Conservation (phyloP, 2,888 invertebrate species). For the Athetis lepigone region DNA sequence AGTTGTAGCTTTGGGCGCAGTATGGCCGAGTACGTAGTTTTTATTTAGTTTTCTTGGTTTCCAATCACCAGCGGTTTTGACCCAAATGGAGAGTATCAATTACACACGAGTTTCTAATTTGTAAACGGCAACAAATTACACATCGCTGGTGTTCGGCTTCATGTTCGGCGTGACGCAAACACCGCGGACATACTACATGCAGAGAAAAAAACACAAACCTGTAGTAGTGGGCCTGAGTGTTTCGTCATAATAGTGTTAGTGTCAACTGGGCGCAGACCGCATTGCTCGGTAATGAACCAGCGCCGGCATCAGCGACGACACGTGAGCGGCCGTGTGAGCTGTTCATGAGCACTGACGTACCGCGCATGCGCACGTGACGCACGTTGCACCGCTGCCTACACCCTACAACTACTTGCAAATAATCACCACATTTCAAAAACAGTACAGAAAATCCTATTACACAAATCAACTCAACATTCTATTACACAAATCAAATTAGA, state of each 20-base stretch:
- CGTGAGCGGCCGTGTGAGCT: conserved; percentile 59
- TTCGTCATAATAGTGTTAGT: conserved; percentile 71
- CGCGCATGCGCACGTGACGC: conserved; percentile 56
- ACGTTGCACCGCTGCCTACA: conserved; percentile 44
- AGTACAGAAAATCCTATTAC: conserved; percentile 14
- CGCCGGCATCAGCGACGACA: conserved; percentile 53
- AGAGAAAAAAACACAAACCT: conserved; percentile 71
- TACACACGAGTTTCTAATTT: conserved; percentile 63
- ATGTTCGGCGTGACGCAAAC: conserved; percentile 75
- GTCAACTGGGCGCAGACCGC: conserved; percentile 66
- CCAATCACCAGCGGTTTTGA: conserved; percentile 50
- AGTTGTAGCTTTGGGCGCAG: conserved; percentile 21
- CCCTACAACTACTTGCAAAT: conserved; percentile 37
- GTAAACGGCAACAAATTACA: conserved; percentile 66
- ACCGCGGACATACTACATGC: conserved; percentile 63
- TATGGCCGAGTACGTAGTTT: conserved; percentile 30
- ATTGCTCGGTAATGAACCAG: conserved; percentile 68
- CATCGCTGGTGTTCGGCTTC: conserved; percentile 53
- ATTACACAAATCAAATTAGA: conserved; percentile 26
- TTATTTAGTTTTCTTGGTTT: conserved; percentile 53
- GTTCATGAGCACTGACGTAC: conserved; percentile 55
- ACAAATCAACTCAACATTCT: conserved; percentile 12
- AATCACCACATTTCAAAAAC: conserved; percentile 31
- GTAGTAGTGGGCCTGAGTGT: conserved; percentile 65
- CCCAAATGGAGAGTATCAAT: conserved; percentile 64